Base-by-base conservation (phyloP, 2,888 invertebrate genomes). In the Caenorhabditis sulstoni region DNA sequence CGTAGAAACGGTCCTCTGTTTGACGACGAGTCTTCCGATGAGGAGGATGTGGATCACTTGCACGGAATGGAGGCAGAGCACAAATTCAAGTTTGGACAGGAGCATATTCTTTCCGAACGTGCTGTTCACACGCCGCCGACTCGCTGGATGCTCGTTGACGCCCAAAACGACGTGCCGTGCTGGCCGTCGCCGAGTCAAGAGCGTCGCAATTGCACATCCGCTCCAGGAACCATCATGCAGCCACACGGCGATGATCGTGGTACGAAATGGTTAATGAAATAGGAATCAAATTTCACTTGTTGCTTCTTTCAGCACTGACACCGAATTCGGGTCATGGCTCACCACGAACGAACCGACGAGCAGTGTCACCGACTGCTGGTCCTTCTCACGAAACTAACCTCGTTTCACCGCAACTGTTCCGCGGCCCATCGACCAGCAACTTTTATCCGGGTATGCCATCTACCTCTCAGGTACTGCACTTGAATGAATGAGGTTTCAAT, bases 121-220 rank as follows among this genome's bases (percentile, higher is more conserved):
- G 68, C 59, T 12, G 86, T 87, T 4, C 89, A 89, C 67, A 89
- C 89, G 3, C 89, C 89, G 47, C 89, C 89, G 1, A 85, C 88
- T 3, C 79, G 84, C n/a, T 89, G 88, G 89, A 85, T 82, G 61
- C 65, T 85, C 23, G 74, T 80, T 9, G 77, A 79, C 3, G 61
- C 70, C 0, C 71, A 79, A 8, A 67, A 81, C n/a, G 83, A 81
- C 1, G 61, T 23, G 11, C 52, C 58, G 14, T 47, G 55, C 23
- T 84, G 86, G 84, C 85, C 85, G 7, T 58, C 66, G 12, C 70
- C 75, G 11, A 29, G 29, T 29, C 29, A 29, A 7, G 73, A 67
- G 11, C 53, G 45, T 16, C 64, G 80, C 1, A 23, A 12, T 9
- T 85, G 85, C 47, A 71, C 50, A 22, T 80, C 81, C 8, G 85